Base-by-base conservation (phyloP, 2,113 vertebrate species). In the Sula dactylatra region DNA sequence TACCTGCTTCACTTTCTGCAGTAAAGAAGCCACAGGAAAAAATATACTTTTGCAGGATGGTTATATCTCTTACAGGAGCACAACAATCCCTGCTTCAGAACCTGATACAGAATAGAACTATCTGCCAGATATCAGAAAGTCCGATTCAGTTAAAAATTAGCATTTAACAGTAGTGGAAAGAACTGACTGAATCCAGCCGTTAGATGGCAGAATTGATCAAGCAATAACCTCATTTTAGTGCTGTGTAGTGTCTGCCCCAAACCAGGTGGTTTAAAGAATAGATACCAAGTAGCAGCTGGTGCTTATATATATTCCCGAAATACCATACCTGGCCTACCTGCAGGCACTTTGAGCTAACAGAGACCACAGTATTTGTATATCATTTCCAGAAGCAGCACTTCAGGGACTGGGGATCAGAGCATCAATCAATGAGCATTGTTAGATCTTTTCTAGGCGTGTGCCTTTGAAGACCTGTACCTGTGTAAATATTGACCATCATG, bases 141-240 rank as follows among this genome's bases (percentile, higher is more conserved):
- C 45, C 50, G 42, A 16, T 38, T 69, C 16, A 8, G 34, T 52
- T 73, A 47, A 72, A 52, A 76, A 11, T 11, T 8, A 40, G 25
- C 10, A 17, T 22, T 76, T n/a, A 66, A 34, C 13, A 54, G 31
- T 4, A 20, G 24, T 21, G 31, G 45, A 36, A 93, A 59, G 14
- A 5, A 7, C 34, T 32, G 16, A n/a, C 59, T 79, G 62, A 52
- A 58, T 14, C 6, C 32, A 85, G 49, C 96, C 98, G 85, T 97
- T 98, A 98, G 98, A 96, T 98, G 98, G 98, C 98, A 97, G 97
- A 97, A 94, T 97, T 98, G 97, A 91, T 97, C 88, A 97, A 98
- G 96, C 86, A 95, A 96, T 97, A 45, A 50, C 2, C 34, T 17
- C 8, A 4, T 16, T 82, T 27, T 82, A 86, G 56, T 9, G 27